Base-by-base conservation (phyloP, 2,888 invertebrate species). In the Drosophila kokeensis region DNA sequence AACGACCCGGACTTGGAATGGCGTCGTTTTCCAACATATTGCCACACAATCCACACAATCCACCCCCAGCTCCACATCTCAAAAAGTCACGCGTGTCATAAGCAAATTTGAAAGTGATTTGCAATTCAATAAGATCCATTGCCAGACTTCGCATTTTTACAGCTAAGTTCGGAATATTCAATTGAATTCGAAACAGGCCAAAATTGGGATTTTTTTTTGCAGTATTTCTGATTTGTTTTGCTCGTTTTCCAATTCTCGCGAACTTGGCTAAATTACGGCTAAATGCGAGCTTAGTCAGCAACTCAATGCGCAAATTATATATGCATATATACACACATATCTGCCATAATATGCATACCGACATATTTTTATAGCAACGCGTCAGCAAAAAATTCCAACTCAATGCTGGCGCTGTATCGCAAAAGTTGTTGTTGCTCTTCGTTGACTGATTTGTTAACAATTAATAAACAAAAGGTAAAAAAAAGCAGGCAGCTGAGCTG, bases 201-300 rank as follows among this genome's bases (percentile, higher is more conserved):
- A 74, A 67, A 49, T 10, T 71, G 70, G 82, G 70, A 30, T 52
- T 65, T 66, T 66, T 61, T 64, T 42, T 58, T 52, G 24, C 34
- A 21, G 11, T 45, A 24, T 24, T 8, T 45, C 4, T 13, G 15
- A 18, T 61, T 50, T 49, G 38, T 67, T 45, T 38, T 52, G 53
- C 69, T 62, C 65, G 69, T 65, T 65, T 65, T 48, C 6, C 55
- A 29, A 49, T 86, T 87, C 73, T 24, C 76, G 87, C 84, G 72
- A 89, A 89, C 65, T 89, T 66, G 67, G 70, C 87, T 69, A 73
- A 89, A 84, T 84, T 81, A 88, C 76, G 58, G 69, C 72, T 79
- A 83, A 88, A 74, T 57, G 38, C 58, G 38, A 45, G 69, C 88
- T 87, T 78, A 83, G 86, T 83, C 83, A 83, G 88, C 83, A 67